These are phyloP conservation scores for Formica aserva DNA, from an alignment of 2,888 invertebrate genomes.

Conservation along the genomic window DNA sequence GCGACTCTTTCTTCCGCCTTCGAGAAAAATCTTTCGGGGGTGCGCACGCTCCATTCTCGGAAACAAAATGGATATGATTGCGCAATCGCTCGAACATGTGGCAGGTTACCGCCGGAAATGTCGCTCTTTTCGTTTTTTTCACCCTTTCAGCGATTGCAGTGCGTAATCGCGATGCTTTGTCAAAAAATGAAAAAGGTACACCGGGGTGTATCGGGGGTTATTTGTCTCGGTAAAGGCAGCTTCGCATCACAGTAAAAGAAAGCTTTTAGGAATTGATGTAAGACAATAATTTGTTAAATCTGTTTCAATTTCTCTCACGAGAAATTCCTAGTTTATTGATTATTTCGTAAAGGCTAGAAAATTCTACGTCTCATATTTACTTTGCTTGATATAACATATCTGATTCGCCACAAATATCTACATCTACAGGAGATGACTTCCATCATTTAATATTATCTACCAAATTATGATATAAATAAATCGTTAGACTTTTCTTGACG, in stretches of 20 bases:
- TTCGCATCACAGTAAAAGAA: not conserved
- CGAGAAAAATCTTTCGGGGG: slow-evolving; percentile 61
- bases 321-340: not conserved
- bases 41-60: slow-evolving; percentile 26
- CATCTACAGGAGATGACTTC: not conserved
- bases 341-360: slow-evolving; percentile 1
- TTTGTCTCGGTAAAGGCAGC: slow-evolving; percentile 6
- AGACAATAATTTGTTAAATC: not conserved
- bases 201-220: not conserved
- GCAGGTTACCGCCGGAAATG: slow-evolving; percentile 12
- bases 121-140: slow-evolving; percentile 14
- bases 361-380: not conserved
- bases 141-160: not conserved
- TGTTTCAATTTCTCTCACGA: not conserved
- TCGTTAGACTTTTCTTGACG: slow-evolving; percentile 39
- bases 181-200: not conserved
- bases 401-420: slow-evolving; percentile 1
- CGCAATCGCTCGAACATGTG: slow-evolving; percentile 33
- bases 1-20: slow-evolving; percentile 55
- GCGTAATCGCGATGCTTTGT: slow-evolving; percentile 23
- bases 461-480: slow-evolving; percentile 34
- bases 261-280: not conserved
- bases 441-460: slow-evolving; percentile 12
- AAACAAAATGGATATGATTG: slow-evolving; percentile 72
- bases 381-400: not conserved